Conservation (phyloP, 1,140 invertebrate genomes). For the Aradophagus sp. region DNA sequence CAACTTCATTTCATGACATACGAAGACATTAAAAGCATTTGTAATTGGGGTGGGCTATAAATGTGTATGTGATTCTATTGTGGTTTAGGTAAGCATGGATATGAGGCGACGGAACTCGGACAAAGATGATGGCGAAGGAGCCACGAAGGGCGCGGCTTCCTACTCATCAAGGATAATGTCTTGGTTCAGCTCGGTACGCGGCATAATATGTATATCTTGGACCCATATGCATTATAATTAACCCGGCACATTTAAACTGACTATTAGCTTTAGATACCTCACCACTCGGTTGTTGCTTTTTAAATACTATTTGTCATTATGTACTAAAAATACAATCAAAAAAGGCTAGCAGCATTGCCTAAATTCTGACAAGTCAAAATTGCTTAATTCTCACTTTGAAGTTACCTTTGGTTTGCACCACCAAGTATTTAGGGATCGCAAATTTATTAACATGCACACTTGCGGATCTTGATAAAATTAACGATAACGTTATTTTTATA, state of each 20-base stretch:
- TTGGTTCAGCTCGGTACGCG: conserved; percentile 75
- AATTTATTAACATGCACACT: no score
- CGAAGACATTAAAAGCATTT: conserved; percentile 20
- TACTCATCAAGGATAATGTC: conserved; percentile 74
- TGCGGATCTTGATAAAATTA: no score
- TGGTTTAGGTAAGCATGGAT: conserved; percentile 75
- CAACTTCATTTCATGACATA: no score
- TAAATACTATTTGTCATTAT: no score
- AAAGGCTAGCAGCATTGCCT: no score
- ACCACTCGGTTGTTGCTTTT: conserved; percentile 34
- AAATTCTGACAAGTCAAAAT: no score
- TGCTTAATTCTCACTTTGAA: no score
- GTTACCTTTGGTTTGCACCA: no score
- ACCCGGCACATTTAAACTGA: conserved; percentile 53
- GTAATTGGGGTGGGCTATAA: conserved; percentile 29
- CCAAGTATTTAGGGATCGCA: no score
- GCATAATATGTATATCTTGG: conserved; percentile 72
- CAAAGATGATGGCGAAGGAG: conserved; percentile 67
- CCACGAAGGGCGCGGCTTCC: conserved; percentile 68
- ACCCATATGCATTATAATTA: conserved; percentile 70
- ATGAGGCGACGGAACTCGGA: conserved; percentile 70
- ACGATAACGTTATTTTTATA: no score
- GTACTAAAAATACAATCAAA: no score
- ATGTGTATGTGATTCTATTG: conserved; percentile 63
- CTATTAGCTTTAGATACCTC: conserved; percentile 44